These are phyloP conservation scores for Pedionomus torquatus DNA, from an alignment of 2,113 vertebrate genomes.

Conservation along the genomic window DNA sequence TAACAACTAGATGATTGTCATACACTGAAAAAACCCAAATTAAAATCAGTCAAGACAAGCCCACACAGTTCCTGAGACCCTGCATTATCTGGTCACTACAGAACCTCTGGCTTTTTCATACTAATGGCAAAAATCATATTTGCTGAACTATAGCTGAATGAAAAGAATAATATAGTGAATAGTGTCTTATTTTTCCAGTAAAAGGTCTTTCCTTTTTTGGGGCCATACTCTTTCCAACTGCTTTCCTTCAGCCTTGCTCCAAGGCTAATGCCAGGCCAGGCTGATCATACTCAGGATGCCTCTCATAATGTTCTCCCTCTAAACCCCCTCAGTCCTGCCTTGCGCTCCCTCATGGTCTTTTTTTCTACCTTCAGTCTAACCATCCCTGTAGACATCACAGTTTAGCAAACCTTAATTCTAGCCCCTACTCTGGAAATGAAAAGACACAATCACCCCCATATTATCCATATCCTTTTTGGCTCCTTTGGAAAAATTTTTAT, in stretches of 20 bases:
- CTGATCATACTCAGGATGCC: neutral
- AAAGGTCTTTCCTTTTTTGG: neutral
- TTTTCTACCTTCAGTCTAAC: neutral
- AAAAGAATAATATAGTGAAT: neutral
- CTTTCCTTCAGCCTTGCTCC: neutral
- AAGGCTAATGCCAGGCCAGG: neutral
- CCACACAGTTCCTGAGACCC: neutral
- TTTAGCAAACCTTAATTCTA: neutral
- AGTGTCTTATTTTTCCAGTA: neutral
- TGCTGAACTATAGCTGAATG: neutral
- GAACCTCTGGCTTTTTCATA: neutral
- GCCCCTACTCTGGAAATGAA: neutral
- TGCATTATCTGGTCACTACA: neutral
- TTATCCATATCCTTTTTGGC: neutral
- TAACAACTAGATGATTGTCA: neutral
- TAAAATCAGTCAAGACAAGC: neutral
- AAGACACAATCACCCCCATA: neutral
- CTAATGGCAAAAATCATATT: neutral
- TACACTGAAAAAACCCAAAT: neutral
- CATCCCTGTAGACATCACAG: neutral
- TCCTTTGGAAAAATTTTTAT: neutral
- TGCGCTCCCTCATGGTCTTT: neutral
- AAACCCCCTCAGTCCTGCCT: neutral
- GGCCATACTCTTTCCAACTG: neutral
- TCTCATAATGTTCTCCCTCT: neutral